phyloP scores from a whole-genome alignment of 2,113 vertebrate species.

The Forbesichthys agassizii region DNA sequence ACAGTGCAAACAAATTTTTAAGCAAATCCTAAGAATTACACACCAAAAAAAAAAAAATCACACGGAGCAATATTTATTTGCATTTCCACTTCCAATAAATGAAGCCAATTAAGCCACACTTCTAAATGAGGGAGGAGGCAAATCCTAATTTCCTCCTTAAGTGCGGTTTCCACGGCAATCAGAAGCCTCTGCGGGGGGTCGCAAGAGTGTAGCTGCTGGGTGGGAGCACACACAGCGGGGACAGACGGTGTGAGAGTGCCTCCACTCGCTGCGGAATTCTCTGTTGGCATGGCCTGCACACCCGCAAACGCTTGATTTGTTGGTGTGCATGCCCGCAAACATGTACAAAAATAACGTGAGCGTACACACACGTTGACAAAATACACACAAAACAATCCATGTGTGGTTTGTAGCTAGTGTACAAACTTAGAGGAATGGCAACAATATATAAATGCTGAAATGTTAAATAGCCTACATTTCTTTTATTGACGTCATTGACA shows the following conservation, averaged over 20 bases:
- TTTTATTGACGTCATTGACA: too few species aligned
- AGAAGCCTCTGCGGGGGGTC: slow-evolving; percentile 71
- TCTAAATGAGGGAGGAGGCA: slow-evolving; percentile 74
- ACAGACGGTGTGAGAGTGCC: slow-evolving; percentile 61
- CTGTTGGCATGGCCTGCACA: slow-evolving; percentile 51
- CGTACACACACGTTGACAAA: slow-evolving; percentile 11
- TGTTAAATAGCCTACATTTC: too few species aligned
- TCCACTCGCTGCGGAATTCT: slow-evolving; percentile 58
- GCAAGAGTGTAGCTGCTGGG: slow-evolving; percentile 68
- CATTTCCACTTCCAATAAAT: slow-evolving; percentile 70
- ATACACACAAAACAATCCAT: neutral
- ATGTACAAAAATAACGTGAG: slow-evolving; percentile 3
- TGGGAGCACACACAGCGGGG: slow-evolving; percentile 67
- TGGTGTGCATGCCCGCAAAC: slow-evolving; percentile 11
- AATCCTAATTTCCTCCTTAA: slow-evolving; percentile 77
- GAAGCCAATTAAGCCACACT: slow-evolving; percentile 75
- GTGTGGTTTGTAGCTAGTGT: neutral
- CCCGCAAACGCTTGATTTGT: neutral
- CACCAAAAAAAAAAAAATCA: slow-evolving; percentile 56
- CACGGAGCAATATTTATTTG: slow-evolving; percentile 60
- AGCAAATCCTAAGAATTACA: slow-evolving; percentile 42
- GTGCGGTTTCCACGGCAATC: slow-evolving; percentile 78
- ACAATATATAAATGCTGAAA: too few species aligned
- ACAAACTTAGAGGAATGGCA: neutral
- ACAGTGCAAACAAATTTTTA: slow-evolving; percentile 3